phyloP scores from a whole-genome alignment of 2,888 invertebrate species.

The Diplolepis rosae region DNA sequence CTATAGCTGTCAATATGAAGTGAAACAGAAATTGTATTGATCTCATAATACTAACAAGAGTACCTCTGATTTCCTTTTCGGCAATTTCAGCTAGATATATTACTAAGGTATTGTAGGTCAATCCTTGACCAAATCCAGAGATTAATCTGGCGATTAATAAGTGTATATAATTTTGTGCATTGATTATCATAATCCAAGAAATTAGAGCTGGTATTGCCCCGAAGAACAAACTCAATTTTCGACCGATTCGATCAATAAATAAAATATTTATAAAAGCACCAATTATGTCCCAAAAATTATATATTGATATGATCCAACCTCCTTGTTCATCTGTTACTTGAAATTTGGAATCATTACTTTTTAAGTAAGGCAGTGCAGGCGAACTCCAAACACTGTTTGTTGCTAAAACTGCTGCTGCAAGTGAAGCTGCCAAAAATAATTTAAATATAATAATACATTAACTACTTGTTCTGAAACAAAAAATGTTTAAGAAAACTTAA shows the following conservation, averaged over 20 bases:
- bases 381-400: conserved; percentile 62
- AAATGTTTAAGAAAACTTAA: no score
- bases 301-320: conserved; percentile 65
- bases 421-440: not conserved
- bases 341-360: conserved; percentile 53
- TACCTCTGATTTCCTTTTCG: conserved; percentile 76
- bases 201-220: conserved; percentile 62
- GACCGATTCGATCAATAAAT: conserved; percentile 62
- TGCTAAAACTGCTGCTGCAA: conserved; percentile 13
- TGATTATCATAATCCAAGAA: conserved; percentile 64
- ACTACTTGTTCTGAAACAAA: no score
- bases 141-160: conserved; percentile 72
- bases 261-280: conserved; percentile 61
- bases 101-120: conserved; percentile 75
- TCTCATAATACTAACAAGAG: conserved; percentile 76
- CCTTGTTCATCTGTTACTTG: conserved; percentile 60
- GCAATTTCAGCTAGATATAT: conserved; percentile 80
- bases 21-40: conserved; percentile 73
- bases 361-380: conserved; percentile 62
- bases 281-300: conserved; percentile 61
- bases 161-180: conserved; percentile 52
- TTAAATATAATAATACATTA: not conserved
- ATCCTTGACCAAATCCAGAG: conserved; percentile 74
- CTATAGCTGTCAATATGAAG: conserved; percentile 67
- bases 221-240: conserved; percentile 59